Evolutionary conservation across 2,113 vertebrate species (phyloP), one percentile per base, ranked within the genome.

Genomic region (Gorsachius goisagi): DNA sequence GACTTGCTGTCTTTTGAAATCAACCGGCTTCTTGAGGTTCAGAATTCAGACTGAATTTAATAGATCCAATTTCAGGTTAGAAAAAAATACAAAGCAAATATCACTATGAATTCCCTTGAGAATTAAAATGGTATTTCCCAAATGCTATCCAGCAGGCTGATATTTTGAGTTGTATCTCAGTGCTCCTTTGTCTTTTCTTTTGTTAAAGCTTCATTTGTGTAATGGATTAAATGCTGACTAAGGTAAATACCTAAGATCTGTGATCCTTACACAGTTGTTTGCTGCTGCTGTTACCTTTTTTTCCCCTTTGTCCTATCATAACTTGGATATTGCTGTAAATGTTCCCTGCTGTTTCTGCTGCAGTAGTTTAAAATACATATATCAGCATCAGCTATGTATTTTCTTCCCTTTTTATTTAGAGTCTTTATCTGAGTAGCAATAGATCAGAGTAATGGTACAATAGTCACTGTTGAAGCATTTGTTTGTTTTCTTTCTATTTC

Each of bases 401-500:
- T 75, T 80, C 88, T 68, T 74, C 59, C 67, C 71, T 78, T 82
- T 88, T 90, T 81, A 37, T 95, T 92, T 75, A 79, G 68, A 60
- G 37, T 86, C 16, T 86, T 89, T 63, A 33, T 79, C 83, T 41
- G 67, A 76, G 72, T 39, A 72, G 82, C 78, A 33, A 66, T 92
- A 77, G 94, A 94, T 98, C 90, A 85, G 84, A 26, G 80, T 75
- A 89, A 86, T 41, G 78, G 88, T 26, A 35, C 84, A 88, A 58
- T 89, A 67, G 69, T 74, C 89, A 81, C 85, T 63, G 44, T 55
- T 85, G 67, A 82, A 85, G 44, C 87, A 66, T 86, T 95, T 95
- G 88, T 95, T 97, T 97, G 81, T 85, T 91, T 95, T 71, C 33
- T 2, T 85, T 94, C 79, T 78, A 44, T 91, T 83, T 82, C 66